Evolutionary conservation across 2,113 vertebrate species (phyloP).

Genomic region (Ranitomeya variabilis): DNA sequence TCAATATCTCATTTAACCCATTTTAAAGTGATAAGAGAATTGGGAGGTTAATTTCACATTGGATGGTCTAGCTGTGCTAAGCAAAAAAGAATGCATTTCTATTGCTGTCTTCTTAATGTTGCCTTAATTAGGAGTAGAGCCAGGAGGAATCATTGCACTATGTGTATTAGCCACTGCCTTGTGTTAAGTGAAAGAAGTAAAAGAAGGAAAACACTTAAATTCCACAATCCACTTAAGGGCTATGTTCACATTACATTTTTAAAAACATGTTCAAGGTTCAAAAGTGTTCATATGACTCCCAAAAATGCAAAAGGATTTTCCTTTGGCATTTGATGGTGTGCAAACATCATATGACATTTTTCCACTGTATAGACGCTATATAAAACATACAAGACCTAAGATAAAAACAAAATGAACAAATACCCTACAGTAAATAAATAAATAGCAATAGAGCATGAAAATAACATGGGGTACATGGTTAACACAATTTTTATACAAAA

Average conservation of each 20-base stretch:
- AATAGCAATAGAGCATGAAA: too few species aligned
- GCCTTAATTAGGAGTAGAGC: neutral
- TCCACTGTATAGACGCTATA: too few species aligned
- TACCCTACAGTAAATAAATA: too few species aligned
- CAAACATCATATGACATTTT: too few species aligned
- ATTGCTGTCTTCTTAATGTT: neutral
- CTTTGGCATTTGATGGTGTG: too few species aligned
- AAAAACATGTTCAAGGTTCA: neutral
- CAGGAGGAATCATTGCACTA: neutral
- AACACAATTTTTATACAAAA: too few species aligned
- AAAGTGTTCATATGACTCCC: neutral
- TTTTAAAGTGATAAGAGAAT: constrained; percentile 2
- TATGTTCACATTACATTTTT: neutral
- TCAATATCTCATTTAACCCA: constrained; percentile 4
- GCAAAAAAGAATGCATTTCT: neutral
- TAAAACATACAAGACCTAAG: too few species aligned
- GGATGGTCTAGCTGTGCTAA: neutral
- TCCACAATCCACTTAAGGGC: neutral
- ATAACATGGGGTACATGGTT: too few species aligned
- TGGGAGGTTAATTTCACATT: constrained; percentile 1
- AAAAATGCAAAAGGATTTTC: neutral
- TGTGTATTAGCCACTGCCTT: neutral
- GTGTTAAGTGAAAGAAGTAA: neutral
- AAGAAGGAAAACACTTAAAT: neutral
- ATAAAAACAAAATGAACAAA: too few species aligned